Conservation (phyloP, 2,888 invertebrate genomes). For the Dioctria rufipes region DNA sequence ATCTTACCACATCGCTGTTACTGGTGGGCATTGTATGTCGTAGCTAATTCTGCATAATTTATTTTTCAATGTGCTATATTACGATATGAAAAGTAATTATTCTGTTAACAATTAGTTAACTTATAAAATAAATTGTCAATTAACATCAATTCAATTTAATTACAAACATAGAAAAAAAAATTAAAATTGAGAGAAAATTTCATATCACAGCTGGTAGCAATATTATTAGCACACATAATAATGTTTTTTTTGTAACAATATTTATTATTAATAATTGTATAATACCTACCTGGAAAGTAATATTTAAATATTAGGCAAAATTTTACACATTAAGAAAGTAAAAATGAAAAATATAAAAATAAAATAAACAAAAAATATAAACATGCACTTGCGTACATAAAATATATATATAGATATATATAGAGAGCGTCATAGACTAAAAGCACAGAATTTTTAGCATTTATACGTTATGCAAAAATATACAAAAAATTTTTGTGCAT, state of each 20-base stretch:
- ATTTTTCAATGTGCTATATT: too few species aligned
- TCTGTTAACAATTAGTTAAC: too few species aligned
- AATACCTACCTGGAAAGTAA: not conserved
- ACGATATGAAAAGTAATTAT: too few species aligned
- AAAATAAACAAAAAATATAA: constrained; percentile 17
- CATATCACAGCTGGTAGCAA: not conserved
- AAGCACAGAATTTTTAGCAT: constrained; percentile 57
- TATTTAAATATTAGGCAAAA: not conserved
- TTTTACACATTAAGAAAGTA: not conserved
- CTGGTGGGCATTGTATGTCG: too few species aligned
- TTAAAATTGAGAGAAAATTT: too few species aligned
- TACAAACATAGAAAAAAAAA: too few species aligned
- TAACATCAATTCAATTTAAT: too few species aligned
- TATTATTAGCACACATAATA: not conserved
- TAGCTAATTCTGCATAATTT: too few species aligned
- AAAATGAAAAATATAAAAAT: not conserved
- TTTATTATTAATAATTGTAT: not conserved
- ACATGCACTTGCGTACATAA: constrained; percentile 51
- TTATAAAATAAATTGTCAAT: too few species aligned
- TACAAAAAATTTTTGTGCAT: not conserved
- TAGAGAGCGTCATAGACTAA: constrained; percentile 57
- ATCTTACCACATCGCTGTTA: too few species aligned
- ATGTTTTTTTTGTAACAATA: not conserved
- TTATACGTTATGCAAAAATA: constrained; percentile 53
- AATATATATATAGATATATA: not conserved